A percentile compares a stretch with the other conserved stretches of the same genome.
Evolutionary conservation across 2,113 vertebrate genomes (phyloP).

Genomic region (Panthera tigris): DNA sequence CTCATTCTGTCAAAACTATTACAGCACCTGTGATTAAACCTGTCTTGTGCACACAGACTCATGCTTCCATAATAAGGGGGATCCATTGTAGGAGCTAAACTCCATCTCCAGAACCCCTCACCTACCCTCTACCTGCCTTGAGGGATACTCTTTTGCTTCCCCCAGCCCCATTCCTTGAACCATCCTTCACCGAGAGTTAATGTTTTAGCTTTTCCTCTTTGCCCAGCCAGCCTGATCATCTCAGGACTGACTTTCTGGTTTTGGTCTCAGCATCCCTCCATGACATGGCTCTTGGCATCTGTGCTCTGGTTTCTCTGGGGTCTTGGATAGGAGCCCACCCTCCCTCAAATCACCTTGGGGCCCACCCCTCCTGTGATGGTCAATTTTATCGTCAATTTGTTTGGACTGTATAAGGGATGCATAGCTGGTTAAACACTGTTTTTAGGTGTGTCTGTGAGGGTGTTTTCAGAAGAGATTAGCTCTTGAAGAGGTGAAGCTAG

Average conservation of each 20-base stretch:
- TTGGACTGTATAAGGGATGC: background rate
- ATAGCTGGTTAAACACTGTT: background rate
- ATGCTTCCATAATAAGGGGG: background rate
- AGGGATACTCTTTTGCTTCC: background rate
- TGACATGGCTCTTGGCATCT: background rate
- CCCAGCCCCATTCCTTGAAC: accelerated
- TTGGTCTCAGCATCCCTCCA: background rate
- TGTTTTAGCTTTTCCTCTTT: background rate
- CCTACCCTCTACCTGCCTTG: background rate
- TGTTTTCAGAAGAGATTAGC: background rate
- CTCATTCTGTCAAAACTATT: background rate
- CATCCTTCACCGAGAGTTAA: background rate
- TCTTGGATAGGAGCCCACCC: background rate
- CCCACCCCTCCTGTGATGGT: background rate
- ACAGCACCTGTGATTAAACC: background rate
- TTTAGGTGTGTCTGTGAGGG: background rate
- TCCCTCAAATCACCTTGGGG: background rate
- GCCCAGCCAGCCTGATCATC: no score
- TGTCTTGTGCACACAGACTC: background rate
- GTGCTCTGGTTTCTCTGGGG: background rate
- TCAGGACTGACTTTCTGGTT: background rate
- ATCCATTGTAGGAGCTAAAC: background rate
- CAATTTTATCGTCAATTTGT: background rate
- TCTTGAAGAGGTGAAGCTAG: background rate
- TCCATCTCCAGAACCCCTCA: background rate